phyloP scores from a whole-genome alignment of 92 coral and sea anemone species.

The Zoanthus solanderi region DNA sequence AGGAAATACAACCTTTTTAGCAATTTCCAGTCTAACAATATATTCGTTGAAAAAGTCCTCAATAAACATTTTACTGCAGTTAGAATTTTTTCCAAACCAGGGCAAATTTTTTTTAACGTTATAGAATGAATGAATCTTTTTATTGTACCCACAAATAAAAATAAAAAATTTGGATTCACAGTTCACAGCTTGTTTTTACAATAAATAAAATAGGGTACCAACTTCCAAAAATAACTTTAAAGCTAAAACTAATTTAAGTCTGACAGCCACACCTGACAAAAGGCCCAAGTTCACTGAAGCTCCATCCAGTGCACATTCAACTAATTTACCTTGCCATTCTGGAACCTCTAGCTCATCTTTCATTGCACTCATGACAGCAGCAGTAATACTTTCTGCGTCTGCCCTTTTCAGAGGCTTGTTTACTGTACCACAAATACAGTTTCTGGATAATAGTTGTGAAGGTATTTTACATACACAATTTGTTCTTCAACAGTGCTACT shows the following conservation, averaged over 20 bases:
- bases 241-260: neutral
- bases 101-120: too few species aligned
- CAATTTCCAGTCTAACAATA: too few species aligned
- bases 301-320: conserved; percentile 11
- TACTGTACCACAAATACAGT: neutral
- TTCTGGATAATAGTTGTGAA: neutral
- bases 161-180: too few species aligned
- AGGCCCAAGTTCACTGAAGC: conserved; percentile 12
- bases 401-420: conserved; percentile 6
- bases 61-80: too few species aligned
- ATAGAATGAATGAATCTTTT: too few species aligned
- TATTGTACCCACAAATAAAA: too few species aligned
- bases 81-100: too few species aligned
- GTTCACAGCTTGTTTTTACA: too few species aligned
- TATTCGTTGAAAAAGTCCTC: too few species aligned
- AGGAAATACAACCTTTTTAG: conserved; percentile 18
- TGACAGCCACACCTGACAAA: conserved; percentile 12
- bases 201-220: too few species aligned
- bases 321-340: conserved; percentile 7
- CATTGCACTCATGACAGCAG: conserved; percentile 25
- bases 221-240: too few species aligned
- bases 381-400: conserved; percentile 13
- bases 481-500: conserved; percentile 35
- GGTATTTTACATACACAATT: conserved; percentile 40
- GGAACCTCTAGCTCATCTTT: conserved; percentile 6